Conservation (phyloP, 2,113 vertebrate species). For the Nothobranchius kuhntae region DNA sequence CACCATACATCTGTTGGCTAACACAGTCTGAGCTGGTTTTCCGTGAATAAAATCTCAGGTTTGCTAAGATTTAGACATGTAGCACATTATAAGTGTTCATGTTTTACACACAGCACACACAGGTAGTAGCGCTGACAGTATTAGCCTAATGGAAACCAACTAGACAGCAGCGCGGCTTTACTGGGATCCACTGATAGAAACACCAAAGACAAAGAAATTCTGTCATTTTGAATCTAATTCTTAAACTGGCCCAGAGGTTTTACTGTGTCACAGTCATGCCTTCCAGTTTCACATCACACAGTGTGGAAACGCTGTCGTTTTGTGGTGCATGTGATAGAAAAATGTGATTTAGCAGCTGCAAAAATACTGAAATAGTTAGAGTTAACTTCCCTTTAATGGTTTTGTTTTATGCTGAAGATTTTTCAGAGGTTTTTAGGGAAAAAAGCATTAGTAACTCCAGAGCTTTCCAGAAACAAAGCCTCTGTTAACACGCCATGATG, state of each 20-base stretch:
- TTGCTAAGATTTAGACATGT: too few species aligned
- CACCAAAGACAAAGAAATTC: slow-evolving; percentile 9
- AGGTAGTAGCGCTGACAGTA: slow-evolving; percentile 40
- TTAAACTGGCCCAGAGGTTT: neutral
- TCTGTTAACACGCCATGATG: too few species aligned
- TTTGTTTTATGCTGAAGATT: too few species aligned
- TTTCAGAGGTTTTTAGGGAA: too few species aligned
- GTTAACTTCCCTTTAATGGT: too few species aligned
- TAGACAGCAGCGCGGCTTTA: slow-evolving; percentile 21
- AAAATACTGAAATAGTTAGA: neutral
- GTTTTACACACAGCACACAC: slow-evolving; percentile 13
- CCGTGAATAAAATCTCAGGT: too few species aligned
- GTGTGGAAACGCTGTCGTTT: slow-evolving; percentile 31
- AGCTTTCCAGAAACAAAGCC: too few species aligned
- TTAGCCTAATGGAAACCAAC: slow-evolving; percentile 20
- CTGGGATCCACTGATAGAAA: slow-evolving; percentile 40
- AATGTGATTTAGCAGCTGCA: slow-evolving; percentile 6
- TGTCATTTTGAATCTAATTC: slow-evolving; percentile 2
- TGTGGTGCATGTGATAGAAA: slow-evolving; percentile 13
- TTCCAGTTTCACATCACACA: neutral
- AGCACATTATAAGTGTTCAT: neutral
- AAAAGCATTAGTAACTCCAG: too few species aligned
- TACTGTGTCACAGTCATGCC: neutral
- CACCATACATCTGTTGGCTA: neutral
- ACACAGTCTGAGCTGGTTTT: neutral